Conservation (phyloP, 2,797 vertebrate genomes). For the Artibeus jamaicensis region DNA sequence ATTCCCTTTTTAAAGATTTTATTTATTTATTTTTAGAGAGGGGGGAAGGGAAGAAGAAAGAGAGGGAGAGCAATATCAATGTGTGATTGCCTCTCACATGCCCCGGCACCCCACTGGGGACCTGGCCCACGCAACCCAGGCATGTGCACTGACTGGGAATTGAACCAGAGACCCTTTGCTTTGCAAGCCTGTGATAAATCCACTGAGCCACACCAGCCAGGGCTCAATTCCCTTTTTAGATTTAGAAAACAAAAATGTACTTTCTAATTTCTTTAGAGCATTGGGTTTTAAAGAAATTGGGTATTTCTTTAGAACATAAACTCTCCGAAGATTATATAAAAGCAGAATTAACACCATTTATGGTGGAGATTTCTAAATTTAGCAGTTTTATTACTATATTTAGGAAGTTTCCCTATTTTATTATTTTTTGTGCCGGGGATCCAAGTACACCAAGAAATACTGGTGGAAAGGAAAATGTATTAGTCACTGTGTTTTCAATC, state of each 20-base stretch:
- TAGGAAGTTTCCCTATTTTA: not conserved
- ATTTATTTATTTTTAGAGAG: too few relatives aligned
- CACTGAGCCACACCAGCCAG: too few relatives aligned
- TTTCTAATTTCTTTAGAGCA: not conserved
- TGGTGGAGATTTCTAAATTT: not conserved
- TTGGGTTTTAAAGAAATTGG: not conserved
- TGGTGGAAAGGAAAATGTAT: not conserved
- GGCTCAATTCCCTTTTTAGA: too few relatives aligned
- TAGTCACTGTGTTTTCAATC: not conserved
- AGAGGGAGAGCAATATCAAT: too few relatives aligned
- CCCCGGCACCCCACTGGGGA: too few relatives aligned
- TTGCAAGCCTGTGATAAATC: too few relatives aligned
- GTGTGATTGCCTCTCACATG: too few relatives aligned
- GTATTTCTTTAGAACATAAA: constrained; percentile 18
- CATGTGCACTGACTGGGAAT: too few relatives aligned
- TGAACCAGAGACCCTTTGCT: too few relatives aligned
- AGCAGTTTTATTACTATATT: not conserved
- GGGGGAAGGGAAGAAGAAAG: too few relatives aligned
- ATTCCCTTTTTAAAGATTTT: not conserved
- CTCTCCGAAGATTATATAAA: not conserved
- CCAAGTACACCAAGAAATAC: not conserved
- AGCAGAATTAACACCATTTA: not conserved
- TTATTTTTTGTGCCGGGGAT: not conserved
- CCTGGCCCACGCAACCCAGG: too few relatives aligned
- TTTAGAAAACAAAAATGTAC: constrained; percentile 15